Percentiles rank a stretch among this genome's conserved stretches.
phyloP scores from a whole-genome alignment of 2,888 invertebrate genomes.

The Cephus runcator region DNA sequence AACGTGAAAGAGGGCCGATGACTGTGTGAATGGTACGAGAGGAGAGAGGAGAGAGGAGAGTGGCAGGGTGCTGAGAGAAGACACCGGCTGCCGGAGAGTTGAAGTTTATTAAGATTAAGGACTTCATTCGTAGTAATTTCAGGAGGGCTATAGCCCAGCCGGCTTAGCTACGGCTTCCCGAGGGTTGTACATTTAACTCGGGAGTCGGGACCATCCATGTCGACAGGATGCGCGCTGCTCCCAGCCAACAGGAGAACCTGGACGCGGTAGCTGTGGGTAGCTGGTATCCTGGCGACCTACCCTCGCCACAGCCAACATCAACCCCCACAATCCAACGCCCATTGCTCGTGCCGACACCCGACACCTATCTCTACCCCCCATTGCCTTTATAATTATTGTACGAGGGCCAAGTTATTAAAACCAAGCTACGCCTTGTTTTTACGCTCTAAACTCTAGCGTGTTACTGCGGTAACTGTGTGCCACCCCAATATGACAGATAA shows the following conservation, averaged over 20 bases:
- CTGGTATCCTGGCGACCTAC: no score
- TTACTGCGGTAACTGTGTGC: constrained; percentile 1
- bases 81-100: constrained; percentile 29
- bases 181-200: neutral
- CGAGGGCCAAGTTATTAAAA: constrained; percentile 19
- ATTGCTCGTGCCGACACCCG: no score
- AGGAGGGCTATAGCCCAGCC: constrained; percentile 6
- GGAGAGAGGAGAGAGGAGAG: neutral
- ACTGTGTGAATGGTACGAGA: neutral
- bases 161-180: no score
- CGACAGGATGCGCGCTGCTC: neutral
- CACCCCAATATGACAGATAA: neutral
- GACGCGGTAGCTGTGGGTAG: no score
- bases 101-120: constrained; percentile 64
- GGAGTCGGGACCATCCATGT: constrained; percentile 11
- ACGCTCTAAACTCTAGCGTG: neutral
- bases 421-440: constrained; percentile 4
- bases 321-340: neutral
- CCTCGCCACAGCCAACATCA: no score
- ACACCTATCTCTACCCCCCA: constrained; percentile 12
- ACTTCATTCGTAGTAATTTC: constrained; percentile 59
- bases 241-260: no score
- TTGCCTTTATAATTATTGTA: constrained; percentile 32
- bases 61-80: constrained; percentile 6
- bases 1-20: neutral